Evolutionary conservation across 2,888 invertebrate genomes (phyloP), one percentile per base, ranked within the genome.

Genomic region (Anoncus sp.): DNA sequence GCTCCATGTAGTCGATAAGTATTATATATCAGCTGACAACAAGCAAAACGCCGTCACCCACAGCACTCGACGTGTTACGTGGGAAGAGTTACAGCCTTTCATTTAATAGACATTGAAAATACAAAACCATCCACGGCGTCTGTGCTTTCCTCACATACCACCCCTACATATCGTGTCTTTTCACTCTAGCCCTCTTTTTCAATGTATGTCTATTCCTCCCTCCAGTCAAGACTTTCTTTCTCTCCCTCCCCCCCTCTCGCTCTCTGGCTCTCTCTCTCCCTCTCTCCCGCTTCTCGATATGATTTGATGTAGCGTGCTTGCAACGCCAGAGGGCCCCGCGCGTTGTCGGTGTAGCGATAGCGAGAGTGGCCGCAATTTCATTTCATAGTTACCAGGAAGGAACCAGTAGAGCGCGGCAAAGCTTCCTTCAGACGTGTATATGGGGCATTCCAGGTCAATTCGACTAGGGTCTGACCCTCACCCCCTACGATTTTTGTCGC

Each of bases 311-410:
- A 82, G 86, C 86, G 86, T 87, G 86, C 81, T 81, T 82, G 81
- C 80, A 87, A 83, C 83, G 80, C 51, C 22, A 71, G 24, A 82
- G 85, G 83, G 79, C 85, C n/a, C 9, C 35, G 4, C 24, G 47
- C 38, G 22, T 53, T 82, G 81, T 84, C 82, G 84, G 85, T 82
- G 82, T 82, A 85, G 84, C 85, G 84, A 86, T 87, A 86, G 83
- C 81, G 69, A 78, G 38, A 16, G 63, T 20, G 16, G 74, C 82
- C 82, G 86, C 84, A 87, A 87, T 87, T 87, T 87, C 81, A 82
- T 86, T 81, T 79, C 77, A 79, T 81, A 84, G 85, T 85, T 83
- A 84, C 80, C 78, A 59, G 73, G 74, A 77, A 79, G 72, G 62
- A 80, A 77, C 74, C 63, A 43, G 71, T 71, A 72, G 69, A 76